Conservation (phyloP, 2,797 vertebrate genomes). For the Threskiornis aethiopicus region DNA sequence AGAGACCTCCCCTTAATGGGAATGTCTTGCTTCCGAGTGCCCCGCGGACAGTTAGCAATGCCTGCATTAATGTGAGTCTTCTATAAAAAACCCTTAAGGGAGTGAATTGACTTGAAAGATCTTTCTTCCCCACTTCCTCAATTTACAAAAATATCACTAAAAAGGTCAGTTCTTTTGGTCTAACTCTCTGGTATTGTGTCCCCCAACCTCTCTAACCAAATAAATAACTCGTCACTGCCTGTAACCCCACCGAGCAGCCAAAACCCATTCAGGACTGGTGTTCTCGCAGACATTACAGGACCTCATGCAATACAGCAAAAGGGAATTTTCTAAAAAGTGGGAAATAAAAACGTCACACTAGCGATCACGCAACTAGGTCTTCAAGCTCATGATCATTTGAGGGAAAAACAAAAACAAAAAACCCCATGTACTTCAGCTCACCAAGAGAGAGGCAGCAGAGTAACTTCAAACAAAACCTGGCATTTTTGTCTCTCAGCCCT, state of each 20-base stretch:
- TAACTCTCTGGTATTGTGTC: neutral
- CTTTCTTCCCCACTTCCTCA: neutral
- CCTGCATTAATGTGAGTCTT: neutral
- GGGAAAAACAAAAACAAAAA: no score
- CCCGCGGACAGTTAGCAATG: neutral
- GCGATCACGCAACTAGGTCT: slow-evolving; percentile 29
- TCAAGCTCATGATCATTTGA: slow-evolving; percentile 5
- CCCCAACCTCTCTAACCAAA: neutral
- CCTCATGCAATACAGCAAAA: slow-evolving; percentile 45
- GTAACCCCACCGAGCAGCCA: neutral
- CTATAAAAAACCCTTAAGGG: neutral
- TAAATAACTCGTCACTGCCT: neutral
- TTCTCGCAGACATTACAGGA: slow-evolving; percentile 30
- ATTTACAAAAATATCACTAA: neutral
- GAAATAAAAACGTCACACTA: slow-evolving; percentile 43
- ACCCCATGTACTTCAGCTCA: neutral
- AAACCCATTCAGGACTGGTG: neutral
- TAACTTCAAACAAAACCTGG: neutral
- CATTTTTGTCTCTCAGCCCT: neutral
- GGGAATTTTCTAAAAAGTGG: slow-evolving; percentile 38
- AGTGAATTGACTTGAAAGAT: neutral
- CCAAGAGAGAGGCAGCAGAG: neutral
- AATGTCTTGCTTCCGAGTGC: neutral
- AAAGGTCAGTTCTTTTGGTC: neutral
- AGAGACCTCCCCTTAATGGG: neutral